These are phyloP conservation scores for Lithophane semibrunnea DNA, from an alignment of 2,888 invertebrate genomes.

Conservation along the genomic window DNA sequence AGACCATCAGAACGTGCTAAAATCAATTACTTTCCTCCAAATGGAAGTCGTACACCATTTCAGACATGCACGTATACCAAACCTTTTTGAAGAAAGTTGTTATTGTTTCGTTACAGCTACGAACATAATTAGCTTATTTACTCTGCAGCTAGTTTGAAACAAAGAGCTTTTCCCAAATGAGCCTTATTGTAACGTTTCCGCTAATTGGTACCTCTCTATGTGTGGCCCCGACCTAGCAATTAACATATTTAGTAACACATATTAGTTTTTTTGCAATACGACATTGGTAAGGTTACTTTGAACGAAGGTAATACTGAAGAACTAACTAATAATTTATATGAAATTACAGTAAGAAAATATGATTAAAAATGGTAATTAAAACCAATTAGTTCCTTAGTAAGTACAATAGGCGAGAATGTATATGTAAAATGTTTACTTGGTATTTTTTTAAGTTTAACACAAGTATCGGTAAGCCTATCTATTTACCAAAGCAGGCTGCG, in stretches of 20 bases:
- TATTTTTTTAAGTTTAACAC: too few relatives aligned
- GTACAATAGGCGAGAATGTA: too few relatives aligned
- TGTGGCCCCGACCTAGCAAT: constrained; percentile 48
- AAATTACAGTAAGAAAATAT: too few relatives aligned
- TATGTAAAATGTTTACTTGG: too few relatives aligned
- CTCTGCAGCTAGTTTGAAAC: constrained; percentile 10
- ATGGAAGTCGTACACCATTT: neutral
- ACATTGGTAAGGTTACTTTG: constrained; percentile 35
- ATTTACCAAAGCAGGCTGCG: neutral
- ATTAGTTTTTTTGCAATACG: constrained; percentile 32
- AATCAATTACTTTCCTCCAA: neutral
- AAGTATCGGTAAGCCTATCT: too few relatives aligned
- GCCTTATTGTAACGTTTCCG: constrained; percentile 24
- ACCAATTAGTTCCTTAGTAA: too few relatives aligned
- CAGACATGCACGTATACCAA: neutral
- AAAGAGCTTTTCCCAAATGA: constrained; percentile 30
- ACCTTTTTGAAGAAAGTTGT: neutral
- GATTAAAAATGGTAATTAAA: too few relatives aligned
- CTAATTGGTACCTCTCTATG: constrained; percentile 39
- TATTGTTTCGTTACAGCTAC: neutral
- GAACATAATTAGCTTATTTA: constrained; percentile 12
- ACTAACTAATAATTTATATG: too few relatives aligned
- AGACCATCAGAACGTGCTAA: neutral
- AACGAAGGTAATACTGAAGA: neutral
- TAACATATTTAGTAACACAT: constrained; percentile 41